Evolutionary conservation across 2,113 vertebrate genomes (phyloP), one percentile per base, ranked within the genome.

Genomic region (Pachycephala philippinensis): DNA sequence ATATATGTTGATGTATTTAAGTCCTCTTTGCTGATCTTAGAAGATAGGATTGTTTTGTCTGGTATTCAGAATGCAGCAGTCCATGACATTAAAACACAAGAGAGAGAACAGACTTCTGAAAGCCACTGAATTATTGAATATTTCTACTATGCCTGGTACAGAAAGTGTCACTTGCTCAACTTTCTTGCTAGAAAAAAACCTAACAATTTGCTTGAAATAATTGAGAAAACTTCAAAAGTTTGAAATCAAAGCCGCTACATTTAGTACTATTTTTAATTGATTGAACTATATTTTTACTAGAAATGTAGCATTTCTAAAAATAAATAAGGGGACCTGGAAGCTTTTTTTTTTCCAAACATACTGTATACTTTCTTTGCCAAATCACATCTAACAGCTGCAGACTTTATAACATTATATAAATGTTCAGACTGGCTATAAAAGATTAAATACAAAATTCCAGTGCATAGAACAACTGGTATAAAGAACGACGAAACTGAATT

Each of bases 381-480:
- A 94, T 94, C 86, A 77, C 89, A 95, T 93, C 64, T 70, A 95
- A 84, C 94, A 97, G 91, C 96, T 97, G 95, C 93, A 95, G 89
- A 90, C 57, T 91, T 96, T 93, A 91, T 96, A 96, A 96, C 53
- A 59, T 95, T 89, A 94, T 89, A 87, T 94, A 96, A 95, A 95
- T 89, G 86, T 97, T 84, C 92, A 95, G 87, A 69, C 79, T 56
- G 39, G 30, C 52, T 93, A 78, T 95, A 96, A 92, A 96, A 90
- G 49, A 87, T 95, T 89, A 96, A 96, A 90, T 78, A 85, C 77
- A 88, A 94, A 92, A 97, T 96, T 96, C 93, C 70, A 94, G 52
- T 61, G 35, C 33, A 59, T 63, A 87, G 45, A 93, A 80, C 17
- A 79, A 93, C 47, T 59, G 42, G 35, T 75, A 75, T 35, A 93